Evolutionary conservation across 2,113 vertebrate genomes (phyloP), one percentile per base, ranked within the genome.

Genomic region (Gadus chalcogrammus): DNA sequence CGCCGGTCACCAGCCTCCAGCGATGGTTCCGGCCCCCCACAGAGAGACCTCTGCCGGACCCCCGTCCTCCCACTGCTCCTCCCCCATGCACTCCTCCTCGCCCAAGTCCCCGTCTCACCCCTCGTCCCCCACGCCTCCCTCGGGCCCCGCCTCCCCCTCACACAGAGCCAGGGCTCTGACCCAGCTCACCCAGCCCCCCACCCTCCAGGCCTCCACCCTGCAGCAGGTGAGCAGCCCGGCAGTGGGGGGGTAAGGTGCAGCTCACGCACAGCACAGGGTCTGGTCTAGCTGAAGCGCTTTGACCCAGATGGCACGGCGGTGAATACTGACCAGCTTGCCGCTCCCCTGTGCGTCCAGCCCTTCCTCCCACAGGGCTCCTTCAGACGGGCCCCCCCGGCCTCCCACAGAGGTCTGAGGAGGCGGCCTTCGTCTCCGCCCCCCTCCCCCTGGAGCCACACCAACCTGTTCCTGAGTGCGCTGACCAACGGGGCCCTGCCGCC

Each of bases 381-480:
- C 79, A 96, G 94, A 81, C 91, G 91, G 84, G 84, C 90, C 82
- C 94, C 84, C 73, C 92, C 93, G 31, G 94, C 94, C 70, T 85
- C 91, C 18, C 91, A 91, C 22, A 92, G 92, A 89, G 93, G 80
- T 87, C 85, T 91, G 78, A 94, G 93, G 90, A 95, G 93, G 82
- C 85, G 91, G 79, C 85, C 61, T n/a, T 80, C 75, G 24, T 80
- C 59, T 13, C 73, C 92, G 79, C 91, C 89, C 69, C 74, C 89
- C 56, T 79, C 92, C 69, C 69, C 89, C 88, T 91, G 87, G 88
- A 94, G 85, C 85, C 92, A 95, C 86, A 92, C 92, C 83, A 94
- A 94, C 77, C 91, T 94, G 77, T 95, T 97, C 86, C 89, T 95
- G 78, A 78, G 31, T 88, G 92, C 91, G 67, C 93, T 92, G 81